These are phyloP conservation scores for Potamarius usumacintae DNA, from an alignment of 2,113 vertebrate species.

Conservation along the genomic window DNA sequence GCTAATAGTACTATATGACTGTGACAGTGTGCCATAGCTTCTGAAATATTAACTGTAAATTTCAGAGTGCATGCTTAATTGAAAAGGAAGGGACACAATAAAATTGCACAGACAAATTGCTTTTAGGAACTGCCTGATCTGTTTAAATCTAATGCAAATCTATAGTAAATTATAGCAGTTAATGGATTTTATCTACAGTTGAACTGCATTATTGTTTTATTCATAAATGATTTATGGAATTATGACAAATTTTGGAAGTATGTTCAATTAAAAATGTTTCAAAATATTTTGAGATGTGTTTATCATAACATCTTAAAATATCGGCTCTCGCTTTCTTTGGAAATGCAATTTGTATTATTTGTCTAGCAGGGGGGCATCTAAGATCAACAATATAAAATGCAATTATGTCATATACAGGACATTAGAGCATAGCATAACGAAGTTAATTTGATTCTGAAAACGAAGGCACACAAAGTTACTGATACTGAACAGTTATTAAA, in stretches of 20 bases:
- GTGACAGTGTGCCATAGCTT: background rate
- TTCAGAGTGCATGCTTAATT: background rate
- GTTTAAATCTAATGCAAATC: background rate
- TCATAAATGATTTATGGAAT: background rate
- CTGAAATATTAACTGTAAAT: conserved; percentile 20
- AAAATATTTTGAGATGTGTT: background rate
- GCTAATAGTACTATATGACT: background rate
- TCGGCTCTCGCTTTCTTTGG: background rate
- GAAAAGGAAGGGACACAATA: background rate
- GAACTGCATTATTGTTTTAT: background rate
- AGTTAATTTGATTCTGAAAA: background rate
- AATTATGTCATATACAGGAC: background rate
- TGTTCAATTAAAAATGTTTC: background rate
- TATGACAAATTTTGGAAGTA: background rate
- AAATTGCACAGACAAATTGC: background rate
- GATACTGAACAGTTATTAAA: background rate
- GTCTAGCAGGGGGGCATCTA: background rate
- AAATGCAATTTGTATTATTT: background rate
- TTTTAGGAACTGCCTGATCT: background rate
- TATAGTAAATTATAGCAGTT: background rate
- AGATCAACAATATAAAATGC: background rate
- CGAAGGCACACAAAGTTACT: background rate
- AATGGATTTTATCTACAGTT: background rate
- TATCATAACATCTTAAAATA: background rate
- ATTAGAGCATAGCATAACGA: too few relatives aligned